Evolutionary conservation across 2,113 vertebrate species (phyloP).

Genomic region (Regulus satrapa): DNA sequence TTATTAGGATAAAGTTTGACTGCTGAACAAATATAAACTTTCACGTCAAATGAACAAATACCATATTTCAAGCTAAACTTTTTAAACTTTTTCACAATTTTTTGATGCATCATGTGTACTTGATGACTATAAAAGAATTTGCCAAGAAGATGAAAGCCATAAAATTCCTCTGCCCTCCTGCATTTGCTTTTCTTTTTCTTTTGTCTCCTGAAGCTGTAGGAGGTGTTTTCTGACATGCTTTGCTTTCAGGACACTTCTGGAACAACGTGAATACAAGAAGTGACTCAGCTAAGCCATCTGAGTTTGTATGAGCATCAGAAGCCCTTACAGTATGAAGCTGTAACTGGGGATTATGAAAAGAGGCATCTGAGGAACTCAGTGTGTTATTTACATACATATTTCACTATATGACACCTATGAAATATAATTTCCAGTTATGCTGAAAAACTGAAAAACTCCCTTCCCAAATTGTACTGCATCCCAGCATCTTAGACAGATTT

Average conservation of each 20-base stretch:
- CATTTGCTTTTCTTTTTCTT: constrained; percentile 18
- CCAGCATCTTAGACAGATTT: not conserved
- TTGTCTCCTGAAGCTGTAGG: not conserved
- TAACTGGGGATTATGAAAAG: not conserved
- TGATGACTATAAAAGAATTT: not conserved
- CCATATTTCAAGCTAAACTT: constrained; percentile 6
- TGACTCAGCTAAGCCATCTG: constrained; percentile 3
- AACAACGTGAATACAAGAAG: not conserved
- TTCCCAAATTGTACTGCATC: not conserved
- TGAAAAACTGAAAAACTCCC: not conserved
- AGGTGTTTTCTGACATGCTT: constrained; percentile 34
- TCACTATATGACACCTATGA: not conserved
- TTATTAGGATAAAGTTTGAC: constrained; percentile 27
- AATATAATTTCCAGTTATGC: not conserved
- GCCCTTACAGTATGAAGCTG: not conserved
- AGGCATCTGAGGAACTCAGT: not conserved
- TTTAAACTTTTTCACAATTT: constrained; percentile 14
- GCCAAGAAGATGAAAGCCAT: constrained; percentile 40
- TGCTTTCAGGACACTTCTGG: not conserved
- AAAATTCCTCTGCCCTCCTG: not conserved
- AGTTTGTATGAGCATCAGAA: not conserved
- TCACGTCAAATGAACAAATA: constrained; percentile 31
- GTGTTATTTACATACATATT: not conserved
- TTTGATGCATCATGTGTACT: not conserved
- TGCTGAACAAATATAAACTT: constrained; percentile 26